Conservation (phyloP, 35 echinoderm and acorn worm species). For the Hemicentrotus pulcherrimus region DNA sequence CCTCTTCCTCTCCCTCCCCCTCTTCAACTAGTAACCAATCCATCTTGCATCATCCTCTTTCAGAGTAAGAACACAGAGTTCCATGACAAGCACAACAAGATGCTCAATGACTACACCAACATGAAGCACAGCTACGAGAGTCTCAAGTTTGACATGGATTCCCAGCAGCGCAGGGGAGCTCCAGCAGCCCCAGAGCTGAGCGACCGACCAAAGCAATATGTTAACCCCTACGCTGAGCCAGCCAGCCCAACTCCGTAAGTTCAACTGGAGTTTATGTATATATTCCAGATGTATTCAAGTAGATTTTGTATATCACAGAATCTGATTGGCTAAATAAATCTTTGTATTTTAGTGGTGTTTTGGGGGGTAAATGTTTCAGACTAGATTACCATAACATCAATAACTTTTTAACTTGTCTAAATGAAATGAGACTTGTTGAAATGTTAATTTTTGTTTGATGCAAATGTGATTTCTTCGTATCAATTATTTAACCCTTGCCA, state of each 20-base stretch:
- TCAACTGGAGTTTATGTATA: background rate
- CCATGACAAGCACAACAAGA: conserved; percentile 69
- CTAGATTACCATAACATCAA: background rate
- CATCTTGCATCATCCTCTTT: background rate
- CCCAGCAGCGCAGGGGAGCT: background rate
- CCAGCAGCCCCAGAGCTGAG: background rate
- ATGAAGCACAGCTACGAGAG: conserved; percentile 78
- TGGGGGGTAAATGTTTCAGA: background rate
- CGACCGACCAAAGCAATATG: conserved; percentile 29
- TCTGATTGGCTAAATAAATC: background rate
- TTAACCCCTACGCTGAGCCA: conserved; percentile 74
- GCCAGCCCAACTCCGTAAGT: background rate
- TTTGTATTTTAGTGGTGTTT: background rate
- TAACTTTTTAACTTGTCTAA: too few species aligned
- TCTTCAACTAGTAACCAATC: background rate
- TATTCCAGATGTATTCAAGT: background rate
- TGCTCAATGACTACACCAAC: conserved; percentile 77
- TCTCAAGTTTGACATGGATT: conserved; percentile 69
- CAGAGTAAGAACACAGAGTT: conserved; percentile 56
- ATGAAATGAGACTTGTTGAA: too few species aligned
- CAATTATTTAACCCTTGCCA: background rate
- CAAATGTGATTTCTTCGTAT: background rate
- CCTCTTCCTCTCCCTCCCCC: too few species aligned
- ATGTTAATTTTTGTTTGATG: background rate
- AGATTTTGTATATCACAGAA: background rate